Percentiles rank a stretch among this genome's conserved stretches.
These are phyloP conservation scores for Chironomus striatipennis DNA, from an alignment of 1,140 invertebrate genomes.

Conservation along the genomic window DNA sequence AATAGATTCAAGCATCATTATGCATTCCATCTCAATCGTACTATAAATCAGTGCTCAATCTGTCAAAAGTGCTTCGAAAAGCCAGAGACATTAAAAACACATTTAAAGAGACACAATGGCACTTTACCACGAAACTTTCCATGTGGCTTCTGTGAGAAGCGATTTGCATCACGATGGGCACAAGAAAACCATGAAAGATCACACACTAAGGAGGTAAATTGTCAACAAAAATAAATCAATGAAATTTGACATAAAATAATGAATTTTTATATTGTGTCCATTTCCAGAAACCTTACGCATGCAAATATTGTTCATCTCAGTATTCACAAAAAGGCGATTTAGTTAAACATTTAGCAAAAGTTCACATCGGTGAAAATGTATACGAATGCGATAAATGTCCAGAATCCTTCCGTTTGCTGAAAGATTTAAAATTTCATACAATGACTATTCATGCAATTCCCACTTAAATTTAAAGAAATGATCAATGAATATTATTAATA, in stretches of 20 bases:
- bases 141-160: neutral
- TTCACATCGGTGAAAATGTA: neutral
- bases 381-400: neutral
- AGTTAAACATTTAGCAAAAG: neutral
- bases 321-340: neutral
- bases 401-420: neutral
- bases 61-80: slow-evolving; percentile 13
- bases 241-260: neutral
- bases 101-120: neutral
- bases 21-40: neutral
- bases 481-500: neutral
- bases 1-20: slow-evolving; percentile 1
- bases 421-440: neutral
- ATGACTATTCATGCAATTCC: neutral
- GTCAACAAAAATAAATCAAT: neutral
- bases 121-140: neutral
- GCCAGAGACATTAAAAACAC: neutral
- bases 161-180: neutral
- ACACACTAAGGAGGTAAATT: neutral
- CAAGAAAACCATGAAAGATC: neutral
- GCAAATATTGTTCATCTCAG: neutral
- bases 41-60: neutral
- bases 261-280: no score
- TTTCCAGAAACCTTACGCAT: neutral
- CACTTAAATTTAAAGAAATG: no score